Conservation (phyloP, 2,888 invertebrate genomes). For the Macrosiphum euphorbiae region DNA sequence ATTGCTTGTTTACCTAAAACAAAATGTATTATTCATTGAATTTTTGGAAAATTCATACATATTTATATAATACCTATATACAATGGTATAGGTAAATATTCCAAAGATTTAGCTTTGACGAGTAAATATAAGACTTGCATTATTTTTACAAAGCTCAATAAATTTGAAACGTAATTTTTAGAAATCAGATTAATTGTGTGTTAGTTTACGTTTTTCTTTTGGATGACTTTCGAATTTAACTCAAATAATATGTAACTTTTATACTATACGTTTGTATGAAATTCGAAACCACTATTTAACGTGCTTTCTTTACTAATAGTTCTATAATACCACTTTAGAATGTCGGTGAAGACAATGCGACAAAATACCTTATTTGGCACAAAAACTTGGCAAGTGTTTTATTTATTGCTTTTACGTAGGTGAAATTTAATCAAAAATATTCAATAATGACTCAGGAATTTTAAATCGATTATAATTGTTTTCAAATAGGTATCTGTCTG, state of each 20-base stretch:
- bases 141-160: neutral
- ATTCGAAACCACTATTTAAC: slow-evolving; percentile 37
- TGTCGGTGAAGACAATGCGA: slow-evolving; percentile 37
- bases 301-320: slow-evolving; percentile 49
- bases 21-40: slow-evolving; percentile 23
- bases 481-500: neutral
- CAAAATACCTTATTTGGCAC: slow-evolving; percentile 61
- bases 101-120: neutral
- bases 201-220: neutral
- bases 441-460: neutral
- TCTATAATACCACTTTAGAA: neutral
- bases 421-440: slow-evolving; percentile 52
- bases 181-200: neutral
- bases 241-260: slow-evolving; percentile 15
- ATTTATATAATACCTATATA: neutral
- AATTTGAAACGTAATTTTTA: neutral
- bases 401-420: slow-evolving; percentile 15
- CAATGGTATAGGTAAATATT: neutral
- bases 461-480: slow-evolving; percentile 18
- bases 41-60: neutral
- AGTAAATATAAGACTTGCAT: neutral
- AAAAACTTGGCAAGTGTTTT: slow-evolving; percentile 48
- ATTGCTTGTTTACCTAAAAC: slow-evolving; percentile 1
- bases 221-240: slow-evolving; percentile 49
- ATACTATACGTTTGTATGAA: neutral